phyloP scores from a whole-genome alignment of 2,113 vertebrate species.

The Pseudorasbora parva region DNA sequence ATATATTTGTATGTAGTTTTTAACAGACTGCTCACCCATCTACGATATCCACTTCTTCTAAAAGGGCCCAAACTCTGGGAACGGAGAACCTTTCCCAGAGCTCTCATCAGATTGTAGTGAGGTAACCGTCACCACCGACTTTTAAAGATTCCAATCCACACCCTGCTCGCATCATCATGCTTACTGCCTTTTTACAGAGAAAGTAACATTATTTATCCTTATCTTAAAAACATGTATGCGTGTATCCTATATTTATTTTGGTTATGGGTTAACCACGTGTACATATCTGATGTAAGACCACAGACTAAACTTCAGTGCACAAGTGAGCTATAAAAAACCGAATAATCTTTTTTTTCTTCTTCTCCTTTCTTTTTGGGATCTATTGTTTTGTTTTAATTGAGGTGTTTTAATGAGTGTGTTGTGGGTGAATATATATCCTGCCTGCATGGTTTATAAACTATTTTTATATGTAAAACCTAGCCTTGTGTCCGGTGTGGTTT shows the following conservation, averaged over 20 bases:
- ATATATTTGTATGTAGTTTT: conserved; percentile 59
- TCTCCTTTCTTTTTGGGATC: conserved; percentile 39
- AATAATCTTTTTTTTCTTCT: conserved; percentile 5
- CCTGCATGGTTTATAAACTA: conserved; percentile 78
- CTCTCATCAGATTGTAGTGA: conserved; percentile 48
- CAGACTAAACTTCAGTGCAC: conserved; percentile 49
- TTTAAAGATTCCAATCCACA: conserved; percentile 44
- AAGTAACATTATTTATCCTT: conserved; percentile 66
- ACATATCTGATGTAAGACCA: conserved; percentile 66
- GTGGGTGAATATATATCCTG: conserved; percentile 58
- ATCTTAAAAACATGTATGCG: conserved; percentile 58
- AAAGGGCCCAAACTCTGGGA: conserved; percentile 59
- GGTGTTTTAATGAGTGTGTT: conserved; percentile 59
- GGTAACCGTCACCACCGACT: conserved; percentile 35
- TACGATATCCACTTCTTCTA: conserved; percentile 37
- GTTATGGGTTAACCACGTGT: conserved; percentile 66
- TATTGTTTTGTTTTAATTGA: conserved; percentile 47
- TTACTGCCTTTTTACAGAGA: conserved; percentile 56
- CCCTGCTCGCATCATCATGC: conserved; percentile 16
- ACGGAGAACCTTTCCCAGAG: conserved; percentile 16
- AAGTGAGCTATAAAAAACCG: conserved; percentile 37
- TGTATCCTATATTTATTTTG: conserved; percentile 75
- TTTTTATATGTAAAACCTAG: conserved; percentile 69
- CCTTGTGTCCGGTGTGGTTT: conserved; percentile 27
- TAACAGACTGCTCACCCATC: conserved; percentile 26